Conservation (phyloP, 2,113 vertebrate species). For the Deroptyus accipitrinus region DNA sequence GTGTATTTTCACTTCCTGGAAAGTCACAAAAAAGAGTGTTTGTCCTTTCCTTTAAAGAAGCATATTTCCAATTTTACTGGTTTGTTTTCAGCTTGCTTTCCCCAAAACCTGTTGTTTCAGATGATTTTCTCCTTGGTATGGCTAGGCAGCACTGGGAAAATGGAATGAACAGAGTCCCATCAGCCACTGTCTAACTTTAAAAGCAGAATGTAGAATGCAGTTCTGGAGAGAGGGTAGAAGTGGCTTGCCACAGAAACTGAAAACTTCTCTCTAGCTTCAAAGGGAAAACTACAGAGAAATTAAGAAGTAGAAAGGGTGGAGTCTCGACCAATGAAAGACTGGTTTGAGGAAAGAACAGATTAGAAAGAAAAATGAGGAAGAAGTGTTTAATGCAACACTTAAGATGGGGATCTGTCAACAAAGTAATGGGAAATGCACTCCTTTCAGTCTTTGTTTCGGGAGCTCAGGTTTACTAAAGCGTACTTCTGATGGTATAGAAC, state of each 20-base stretch:
- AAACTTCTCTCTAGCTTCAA: neutral
- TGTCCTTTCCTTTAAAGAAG: neutral
- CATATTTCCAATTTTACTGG: neutral
- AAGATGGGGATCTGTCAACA: neutral
- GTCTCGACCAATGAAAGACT: neutral
- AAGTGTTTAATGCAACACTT: neutral
- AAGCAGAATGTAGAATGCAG: neutral
- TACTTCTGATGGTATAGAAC: neutral
- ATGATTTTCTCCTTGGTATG: neutral
- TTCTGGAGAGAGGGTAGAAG: neutral
- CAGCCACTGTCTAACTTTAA: too few species aligned
- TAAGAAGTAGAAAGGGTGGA: neutral
- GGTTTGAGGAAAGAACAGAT: neutral
- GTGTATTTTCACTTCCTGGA: neutral
- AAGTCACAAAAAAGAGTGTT: neutral
- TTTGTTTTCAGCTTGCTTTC: neutral
- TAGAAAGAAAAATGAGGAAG: neutral
- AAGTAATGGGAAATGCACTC: neutral
- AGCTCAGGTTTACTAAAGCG: neutral
- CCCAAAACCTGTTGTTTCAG: neutral
- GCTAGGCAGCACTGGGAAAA: neutral
- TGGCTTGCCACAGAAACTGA: neutral
- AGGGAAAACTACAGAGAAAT: neutral
- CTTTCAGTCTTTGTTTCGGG: neutral
- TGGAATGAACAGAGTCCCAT: neutral